Evolutionary conservation across 2,888 invertebrate species (phyloP).

Genomic region (Acrobasis repandana): DNA sequence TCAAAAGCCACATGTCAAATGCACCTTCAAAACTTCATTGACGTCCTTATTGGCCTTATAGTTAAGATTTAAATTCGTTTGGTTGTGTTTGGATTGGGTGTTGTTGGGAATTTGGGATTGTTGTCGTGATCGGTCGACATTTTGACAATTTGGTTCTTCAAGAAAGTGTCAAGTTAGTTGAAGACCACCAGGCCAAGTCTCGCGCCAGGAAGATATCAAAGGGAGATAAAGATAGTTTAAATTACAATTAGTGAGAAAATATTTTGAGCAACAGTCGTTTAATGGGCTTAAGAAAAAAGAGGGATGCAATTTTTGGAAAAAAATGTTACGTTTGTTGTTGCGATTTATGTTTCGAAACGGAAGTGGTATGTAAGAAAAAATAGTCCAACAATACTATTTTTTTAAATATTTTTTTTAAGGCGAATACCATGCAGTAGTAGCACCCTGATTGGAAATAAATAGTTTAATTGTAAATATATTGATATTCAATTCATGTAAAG

Average conservation of each 20-base stretch:
- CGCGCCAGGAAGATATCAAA: slow-evolving; percentile 51
- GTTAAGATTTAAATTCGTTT: slow-evolving; percentile 20
- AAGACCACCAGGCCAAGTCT: slow-evolving; percentile 68
- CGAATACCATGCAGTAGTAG: no score
- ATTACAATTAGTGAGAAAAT: slow-evolving; percentile 69
- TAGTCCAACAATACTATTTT: no score
- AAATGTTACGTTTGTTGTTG: not conserved
- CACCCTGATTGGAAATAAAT: no score
- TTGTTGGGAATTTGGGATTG: slow-evolving; percentile 37
- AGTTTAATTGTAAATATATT: no score
- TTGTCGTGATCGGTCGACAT: slow-evolving; percentile 71
- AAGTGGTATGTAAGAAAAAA: no score
- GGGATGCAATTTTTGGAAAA: slow-evolving; percentile 4
- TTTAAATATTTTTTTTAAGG: no score
- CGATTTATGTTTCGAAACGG: not conserved
- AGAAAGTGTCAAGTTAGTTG: slow-evolving; percentile 67
- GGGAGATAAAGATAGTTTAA: slow-evolving; percentile 64
- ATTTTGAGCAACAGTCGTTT: slow-evolving; percentile 37
- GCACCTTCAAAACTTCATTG: not conserved
- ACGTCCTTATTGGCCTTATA: slow-evolving; percentile 20
- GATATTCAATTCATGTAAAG: no score
- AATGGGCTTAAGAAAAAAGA: slow-evolving; percentile 24
- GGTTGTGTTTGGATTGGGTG: not conserved
- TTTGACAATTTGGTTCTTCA: slow-evolving; percentile 73
- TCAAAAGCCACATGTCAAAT: slow-evolving; percentile 28